Base-by-base conservation (phyloP, 2,797 vertebrate genomes). In the Okamejei kenojei region DNA sequence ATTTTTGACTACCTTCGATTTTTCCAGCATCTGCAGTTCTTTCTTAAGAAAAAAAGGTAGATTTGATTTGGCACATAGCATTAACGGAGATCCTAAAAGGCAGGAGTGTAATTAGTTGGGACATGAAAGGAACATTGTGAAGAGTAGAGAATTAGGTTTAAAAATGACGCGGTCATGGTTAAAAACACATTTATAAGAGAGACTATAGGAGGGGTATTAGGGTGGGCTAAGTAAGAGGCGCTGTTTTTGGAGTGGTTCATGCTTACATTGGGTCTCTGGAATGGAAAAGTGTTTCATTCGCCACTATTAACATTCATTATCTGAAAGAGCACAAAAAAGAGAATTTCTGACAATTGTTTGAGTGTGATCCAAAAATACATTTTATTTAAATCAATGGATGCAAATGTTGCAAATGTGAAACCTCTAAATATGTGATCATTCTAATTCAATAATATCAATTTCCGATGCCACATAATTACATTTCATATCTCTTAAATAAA, bases 231-330 rank as follows among this genome's bases (percentile, higher is more conserved):
- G n/a, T 88, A 19, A 15, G 21, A 10, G 7, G 61, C 65, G n/a
- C 17, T 88, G n/a, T 32, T 65, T 88, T 68, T 65, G 29, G 84
- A 88, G 17, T 68, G 7, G 17, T 9, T 68, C 63, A 68, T 88
- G 61, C 32, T 88, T 68, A 35, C n/a, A 68, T 35, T 88, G 84
- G 29, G 17, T 21, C 3, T 6, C 58, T 86, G 82, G 84, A 88
- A 88, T 88, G 61, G 84, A 68, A 61, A 61, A 88, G 63, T 88
- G 26, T 68, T 88, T 88, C 7, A 68, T 88, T 88, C 1, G 15
- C 84, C 63, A 68, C n/a, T 68, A 88, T 68, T 88, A 88, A 68
- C 84, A 88, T 88, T 8, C n/a, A 35, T 88, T 35, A 68, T 68
- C 63, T 65, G 29, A 8, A 68, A 88, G 54, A 88, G 61, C n/a